These are phyloP conservation scores for Columba guinea DNA, from an alignment of 2,797 vertebrate genomes.

Conservation along the genomic window DNA sequence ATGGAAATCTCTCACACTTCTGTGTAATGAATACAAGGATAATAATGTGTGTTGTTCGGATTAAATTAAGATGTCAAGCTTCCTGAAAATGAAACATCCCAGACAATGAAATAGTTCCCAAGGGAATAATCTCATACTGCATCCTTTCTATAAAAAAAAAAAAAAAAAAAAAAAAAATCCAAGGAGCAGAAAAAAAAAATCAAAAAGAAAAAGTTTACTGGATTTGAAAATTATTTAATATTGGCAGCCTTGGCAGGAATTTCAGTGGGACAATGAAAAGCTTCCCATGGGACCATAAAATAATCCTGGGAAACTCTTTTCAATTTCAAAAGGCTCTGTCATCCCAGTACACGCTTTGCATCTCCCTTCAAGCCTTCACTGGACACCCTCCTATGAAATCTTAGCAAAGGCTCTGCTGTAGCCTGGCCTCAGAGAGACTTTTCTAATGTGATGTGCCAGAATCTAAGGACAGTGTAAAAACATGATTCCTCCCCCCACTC, in stretches of 20 bases:
- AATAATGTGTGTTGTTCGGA: background rate
- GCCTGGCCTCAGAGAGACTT: background rate
- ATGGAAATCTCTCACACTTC: background rate
- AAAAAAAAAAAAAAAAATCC: background rate
- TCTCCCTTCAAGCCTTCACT: background rate
- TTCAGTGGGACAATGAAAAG: background rate
- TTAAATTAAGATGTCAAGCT: background rate
- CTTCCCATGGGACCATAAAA: background rate
- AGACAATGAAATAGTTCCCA: background rate
- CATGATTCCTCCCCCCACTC: background rate
- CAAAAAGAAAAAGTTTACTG: background rate
- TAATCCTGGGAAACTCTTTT: background rate
- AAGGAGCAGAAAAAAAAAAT: background rate
- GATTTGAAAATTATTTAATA: background rate
- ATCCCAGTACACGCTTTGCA: background rate
- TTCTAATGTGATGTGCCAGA: background rate
- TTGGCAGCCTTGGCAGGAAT: background rate
- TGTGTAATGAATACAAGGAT: background rate
- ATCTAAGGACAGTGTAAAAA: background rate
- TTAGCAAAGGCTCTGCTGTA: background rate
- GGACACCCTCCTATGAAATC: background rate
- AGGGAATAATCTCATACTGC: background rate
- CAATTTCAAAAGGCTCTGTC: background rate
- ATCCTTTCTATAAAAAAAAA: background rate
- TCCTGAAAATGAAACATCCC: background rate